Conservation (phyloP, 2,888 invertebrate species). For the Melanotus villosus region DNA sequence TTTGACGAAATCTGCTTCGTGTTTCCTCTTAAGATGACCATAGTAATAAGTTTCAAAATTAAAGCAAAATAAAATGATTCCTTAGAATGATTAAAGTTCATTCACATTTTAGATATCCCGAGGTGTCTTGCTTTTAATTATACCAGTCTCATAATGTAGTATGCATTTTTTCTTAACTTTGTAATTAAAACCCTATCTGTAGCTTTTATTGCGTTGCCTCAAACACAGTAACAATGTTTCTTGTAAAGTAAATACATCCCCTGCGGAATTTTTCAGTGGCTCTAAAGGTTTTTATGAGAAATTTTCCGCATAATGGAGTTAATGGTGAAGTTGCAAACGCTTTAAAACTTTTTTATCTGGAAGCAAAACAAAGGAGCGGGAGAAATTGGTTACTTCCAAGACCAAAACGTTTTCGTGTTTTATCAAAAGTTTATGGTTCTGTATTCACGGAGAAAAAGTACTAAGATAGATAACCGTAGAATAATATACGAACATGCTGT, state of each 20-base stretch:
- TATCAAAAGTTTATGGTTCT: background rate
- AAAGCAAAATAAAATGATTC: too few species aligned
- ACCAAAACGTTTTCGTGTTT: background rate
- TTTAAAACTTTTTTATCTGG: conserved; percentile 19
- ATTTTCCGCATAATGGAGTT: conserved; percentile 18
- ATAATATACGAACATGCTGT: conserved; percentile 18
- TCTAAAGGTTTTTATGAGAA: conserved; percentile 11
- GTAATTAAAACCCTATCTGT: background rate
- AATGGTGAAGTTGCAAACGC: conserved; percentile 12
- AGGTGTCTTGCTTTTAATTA: too few species aligned
- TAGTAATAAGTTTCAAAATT: too few species aligned
- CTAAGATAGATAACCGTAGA: conserved; percentile 6
- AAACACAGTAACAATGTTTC: background rate
- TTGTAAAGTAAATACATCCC: background rate
- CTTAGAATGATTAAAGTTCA: too few species aligned
- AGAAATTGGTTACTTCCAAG: background rate
- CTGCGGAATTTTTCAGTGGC: background rate
- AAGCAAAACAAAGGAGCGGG: conserved; percentile 7
- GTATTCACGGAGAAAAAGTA: background rate
- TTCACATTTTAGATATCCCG: background rate
- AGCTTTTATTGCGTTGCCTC: background rate
- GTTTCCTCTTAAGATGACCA: too few species aligned
- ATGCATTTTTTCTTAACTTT: background rate
- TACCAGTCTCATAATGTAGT: background rate
- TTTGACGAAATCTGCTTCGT: too few species aligned